These are phyloP conservation scores for Parotocinclus haroldoi DNA, from an alignment of 2,797 vertebrate species.

Conservation along the genomic window DNA sequence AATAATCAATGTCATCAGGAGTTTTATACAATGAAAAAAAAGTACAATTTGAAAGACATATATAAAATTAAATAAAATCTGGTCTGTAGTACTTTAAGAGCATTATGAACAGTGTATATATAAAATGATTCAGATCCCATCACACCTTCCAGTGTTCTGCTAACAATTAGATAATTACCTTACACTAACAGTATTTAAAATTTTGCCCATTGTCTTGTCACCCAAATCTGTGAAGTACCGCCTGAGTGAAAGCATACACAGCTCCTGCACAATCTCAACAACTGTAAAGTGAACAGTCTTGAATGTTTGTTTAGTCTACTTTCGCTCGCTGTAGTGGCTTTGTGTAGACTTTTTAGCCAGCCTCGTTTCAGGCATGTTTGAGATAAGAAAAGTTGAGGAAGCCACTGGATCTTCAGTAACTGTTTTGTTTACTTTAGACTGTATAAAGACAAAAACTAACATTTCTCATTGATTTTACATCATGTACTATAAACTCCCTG, in stretches of 20 bases:
- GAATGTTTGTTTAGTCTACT: constrained; percentile 9
- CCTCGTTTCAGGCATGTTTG: constrained; percentile 10
- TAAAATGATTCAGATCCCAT: too few relatives aligned
- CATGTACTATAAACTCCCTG: too few relatives aligned
- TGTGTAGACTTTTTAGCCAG: background rate
- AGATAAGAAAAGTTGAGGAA: background rate
- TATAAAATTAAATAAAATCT: too few relatives aligned
- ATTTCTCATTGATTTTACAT: too few relatives aligned
- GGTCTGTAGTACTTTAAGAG: too few relatives aligned
- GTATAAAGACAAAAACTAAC: constrained; percentile 7
- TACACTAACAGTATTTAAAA: background rate
- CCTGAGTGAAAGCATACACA: background rate
- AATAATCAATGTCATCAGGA: too few relatives aligned
- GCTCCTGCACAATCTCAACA: background rate
- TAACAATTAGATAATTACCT: too few relatives aligned
- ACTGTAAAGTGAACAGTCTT: background rate
- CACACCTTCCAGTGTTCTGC: too few relatives aligned
- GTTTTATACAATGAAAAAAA: too few relatives aligned
- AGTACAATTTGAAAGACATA: too few relatives aligned
- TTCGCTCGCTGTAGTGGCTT: background rate
- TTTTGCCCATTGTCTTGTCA: background rate
- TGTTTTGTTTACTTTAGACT: constrained; percentile 12
- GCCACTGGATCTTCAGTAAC: background rate
- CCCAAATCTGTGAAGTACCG: background rate
- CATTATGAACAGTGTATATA: too few relatives aligned